These are phyloP conservation scores for Lepas anatifera DNA, from an alignment of 2,888 invertebrate genomes.

Conservation along the genomic window DNA sequence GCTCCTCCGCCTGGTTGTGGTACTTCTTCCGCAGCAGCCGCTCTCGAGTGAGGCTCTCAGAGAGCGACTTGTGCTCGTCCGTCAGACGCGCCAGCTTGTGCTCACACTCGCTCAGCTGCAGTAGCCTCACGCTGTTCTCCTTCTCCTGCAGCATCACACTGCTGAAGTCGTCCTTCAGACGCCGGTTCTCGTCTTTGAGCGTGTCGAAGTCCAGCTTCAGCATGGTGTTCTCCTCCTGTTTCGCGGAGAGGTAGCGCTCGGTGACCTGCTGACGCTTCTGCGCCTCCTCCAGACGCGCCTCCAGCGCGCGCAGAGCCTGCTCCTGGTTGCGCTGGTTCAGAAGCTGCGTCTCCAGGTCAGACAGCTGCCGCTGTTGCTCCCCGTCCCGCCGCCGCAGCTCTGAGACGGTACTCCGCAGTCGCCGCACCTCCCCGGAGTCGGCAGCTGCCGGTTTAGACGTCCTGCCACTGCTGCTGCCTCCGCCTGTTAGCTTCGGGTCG, in stretches of 20 bases:
- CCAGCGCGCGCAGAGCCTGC: conserved; percentile 21
- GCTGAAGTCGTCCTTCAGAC: conserved; percentile 29
- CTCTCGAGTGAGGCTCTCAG: conserved; percentile 30
- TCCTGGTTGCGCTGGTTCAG: conserved; percentile 2
- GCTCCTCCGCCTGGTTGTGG: conserved; percentile 28
- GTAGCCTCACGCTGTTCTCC: conserved; percentile 13
- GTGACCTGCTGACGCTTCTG: conserved; percentile 27
- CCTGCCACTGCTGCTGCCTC: conserved; percentile 24
- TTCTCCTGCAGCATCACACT: conserved; percentile 26
- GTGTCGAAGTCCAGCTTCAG: conserved; percentile 31
- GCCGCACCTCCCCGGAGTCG: conserved; percentile 18
- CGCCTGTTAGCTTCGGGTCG: too few species aligned
- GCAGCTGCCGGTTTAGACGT: conserved; percentile 29
- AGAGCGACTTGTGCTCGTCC: conserved; percentile 25
- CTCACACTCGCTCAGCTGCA: not conserved
- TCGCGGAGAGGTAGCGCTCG: conserved; percentile 27
- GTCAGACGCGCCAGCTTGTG: conserved; percentile 12
- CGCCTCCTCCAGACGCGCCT: conserved; percentile 27
- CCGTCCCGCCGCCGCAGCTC: conserved; percentile 27
- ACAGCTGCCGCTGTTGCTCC: conserved; percentile 27
- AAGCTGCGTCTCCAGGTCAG: conserved; percentile 28
- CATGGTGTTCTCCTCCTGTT: conserved; percentile 30
- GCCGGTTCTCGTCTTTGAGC: conserved; percentile 29
- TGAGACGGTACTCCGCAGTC: conserved; percentile 14
- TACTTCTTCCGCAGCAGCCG: conserved; percentile 29